These are phyloP conservation scores for Heliconius charithonia DNA, from an alignment of 2,888 invertebrate genomes.

Conservation along the genomic window DNA sequence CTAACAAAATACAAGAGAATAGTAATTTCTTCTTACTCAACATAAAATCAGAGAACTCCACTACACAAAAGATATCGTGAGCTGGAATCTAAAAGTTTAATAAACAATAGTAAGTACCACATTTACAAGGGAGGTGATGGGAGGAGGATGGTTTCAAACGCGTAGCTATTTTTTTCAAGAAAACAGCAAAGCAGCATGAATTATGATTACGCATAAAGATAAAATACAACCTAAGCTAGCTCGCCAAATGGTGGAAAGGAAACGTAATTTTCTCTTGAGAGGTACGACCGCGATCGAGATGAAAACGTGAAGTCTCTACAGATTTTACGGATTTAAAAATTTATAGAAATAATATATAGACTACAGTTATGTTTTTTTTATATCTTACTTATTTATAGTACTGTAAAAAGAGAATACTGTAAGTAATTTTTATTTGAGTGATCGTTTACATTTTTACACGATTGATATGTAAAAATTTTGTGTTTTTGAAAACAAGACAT, in stretches of 20 bases:
- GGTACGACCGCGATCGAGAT: constrained; percentile 61
- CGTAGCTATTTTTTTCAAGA: constrained; percentile 37
- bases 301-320: constrained; percentile 59
- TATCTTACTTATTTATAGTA: neutral
- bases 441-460: too few relatives aligned
- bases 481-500: too few relatives aligned
- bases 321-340: neutral
- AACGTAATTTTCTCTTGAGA: constrained; percentile 72
- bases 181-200: constrained; percentile 77
- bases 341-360: neutral
- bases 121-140: constrained; percentile 69
- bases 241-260: constrained; percentile 78
- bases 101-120: constrained; percentile 62
- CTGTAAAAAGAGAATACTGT: too few relatives aligned
- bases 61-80: constrained; percentile 40
- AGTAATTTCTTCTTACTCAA: constrained; percentile 53
- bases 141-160: neutral
- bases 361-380: neutral
- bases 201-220: constrained; percentile 82
- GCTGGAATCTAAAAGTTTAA: constrained; percentile 51
- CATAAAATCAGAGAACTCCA: constrained; percentile 37
- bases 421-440: neutral
- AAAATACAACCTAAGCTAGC: constrained; percentile 80
- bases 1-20: constrained; percentile 40
- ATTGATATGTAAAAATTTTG: too few relatives aligned